Evolutionary conservation across 2,888 invertebrate species (phyloP).

Genomic region (Sarcophaga rosellei): DNA sequence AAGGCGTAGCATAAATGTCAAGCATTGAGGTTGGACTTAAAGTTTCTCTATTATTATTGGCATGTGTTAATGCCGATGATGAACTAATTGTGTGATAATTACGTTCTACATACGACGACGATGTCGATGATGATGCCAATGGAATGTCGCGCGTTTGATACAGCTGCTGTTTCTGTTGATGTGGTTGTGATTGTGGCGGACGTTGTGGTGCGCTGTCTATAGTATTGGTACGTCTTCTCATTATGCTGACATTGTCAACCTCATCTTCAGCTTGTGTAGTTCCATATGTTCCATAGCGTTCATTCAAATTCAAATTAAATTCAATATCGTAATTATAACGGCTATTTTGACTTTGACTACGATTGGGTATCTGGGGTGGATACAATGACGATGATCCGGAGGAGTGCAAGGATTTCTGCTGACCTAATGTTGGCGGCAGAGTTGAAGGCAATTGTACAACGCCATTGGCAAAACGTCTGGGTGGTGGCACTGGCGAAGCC

Average conservation of each 20-base stretch:
- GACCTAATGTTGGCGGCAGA: slow-evolving; percentile 72
- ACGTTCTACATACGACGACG: slow-evolving; percentile 77
- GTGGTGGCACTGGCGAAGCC: slow-evolving; percentile 57
- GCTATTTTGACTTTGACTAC: slow-evolving; percentile 63
- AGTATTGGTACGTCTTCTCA: slow-evolving; percentile 68
- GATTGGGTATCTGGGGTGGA: slow-evolving; percentile 61
- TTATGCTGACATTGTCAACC: slow-evolving; percentile 60
- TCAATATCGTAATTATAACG: slow-evolving; percentile 78
- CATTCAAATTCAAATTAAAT: slow-evolving; percentile 76
- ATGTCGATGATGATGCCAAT: slow-evolving; percentile 72
- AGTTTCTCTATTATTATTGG: slow-evolving; percentile 71
- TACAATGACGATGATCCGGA: slow-evolving; percentile 65
- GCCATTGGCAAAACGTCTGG: slow-evolving; percentile 63
- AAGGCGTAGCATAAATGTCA: slow-evolving; percentile 67
- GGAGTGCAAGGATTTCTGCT: slow-evolving; percentile 53
- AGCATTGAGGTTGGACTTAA: slow-evolving; percentile 63
- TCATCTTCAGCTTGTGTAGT: slow-evolving; percentile 33
- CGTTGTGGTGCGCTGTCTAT: slow-evolving; percentile 72
- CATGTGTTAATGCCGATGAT: slow-evolving; percentile 68
- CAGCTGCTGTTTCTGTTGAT: slow-evolving; percentile 67
- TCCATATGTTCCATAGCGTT: slow-evolving; percentile 45
- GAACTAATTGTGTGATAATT: slow-evolving; percentile 81
- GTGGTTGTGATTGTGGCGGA: slow-evolving; percentile 47
- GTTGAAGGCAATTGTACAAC: slow-evolving; percentile 62
- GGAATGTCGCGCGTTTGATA: slow-evolving; percentile 75